Evolutionary conservation across 2,888 invertebrate species (phyloP), one percentile per base, ranked within the genome.

Genomic region (Dorcus parallelipipedus): DNA sequence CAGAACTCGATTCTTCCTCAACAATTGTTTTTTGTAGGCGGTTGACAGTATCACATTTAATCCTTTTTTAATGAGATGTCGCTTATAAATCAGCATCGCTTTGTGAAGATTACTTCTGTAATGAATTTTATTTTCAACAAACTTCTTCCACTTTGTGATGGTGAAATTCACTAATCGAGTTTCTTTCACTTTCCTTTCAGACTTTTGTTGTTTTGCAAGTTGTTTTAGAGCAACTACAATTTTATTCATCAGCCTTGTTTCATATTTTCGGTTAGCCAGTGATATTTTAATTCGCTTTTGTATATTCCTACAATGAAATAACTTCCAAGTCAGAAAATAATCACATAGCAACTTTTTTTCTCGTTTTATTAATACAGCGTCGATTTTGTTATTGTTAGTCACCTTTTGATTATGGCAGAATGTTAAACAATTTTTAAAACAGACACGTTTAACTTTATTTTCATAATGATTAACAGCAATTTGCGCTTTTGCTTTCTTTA

Each of bases 51-150:
- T 68, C 8, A 69, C 45, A 52, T 56, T 49, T 26, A 74, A 59
- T 38, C 63, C 66, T 54, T 68, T 61, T 42, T 60, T 62, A n/a
- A 70, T 54, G 9, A 68, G 56, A 47, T 56, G 63, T 6, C 64
- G 61, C 42, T 64, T 51, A 58, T 73, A 69, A 56, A 67, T 60
- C 39, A 40, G 52, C 57, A 67, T 67, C 7, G 72, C 72, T 59
- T 64, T 20, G 4, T 43, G 14, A 56, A 73, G 50, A 49, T 67
- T 60, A 9, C 43, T 14, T 51, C 47, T 55, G 51, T 66, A 63
- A 9, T 42, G 33, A 14, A 60, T 65, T 57, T 64, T 50, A 10
- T 60, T 56, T n/a, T 43, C 17, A 17, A 60, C 56, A 58, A 54
- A 66, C 39, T 9, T 42, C 51, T 53, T 64, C 64, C 66, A 45